These are phyloP conservation scores for Blastomussa wellsi DNA, from an alignment of 92 coral and sea anemone genomes.

Conservation along the genomic window DNA sequence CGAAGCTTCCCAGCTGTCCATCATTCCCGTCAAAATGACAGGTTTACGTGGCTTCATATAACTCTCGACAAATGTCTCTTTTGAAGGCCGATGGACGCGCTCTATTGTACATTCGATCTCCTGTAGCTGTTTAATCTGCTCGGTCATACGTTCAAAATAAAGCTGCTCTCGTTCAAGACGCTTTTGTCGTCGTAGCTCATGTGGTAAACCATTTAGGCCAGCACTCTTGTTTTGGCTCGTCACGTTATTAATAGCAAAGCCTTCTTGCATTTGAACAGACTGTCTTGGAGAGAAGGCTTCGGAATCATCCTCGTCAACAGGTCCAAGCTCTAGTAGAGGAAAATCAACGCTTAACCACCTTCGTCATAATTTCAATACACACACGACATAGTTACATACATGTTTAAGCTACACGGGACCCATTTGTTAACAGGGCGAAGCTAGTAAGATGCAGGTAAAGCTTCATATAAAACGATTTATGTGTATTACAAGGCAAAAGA, in stretches of 20 bases:
- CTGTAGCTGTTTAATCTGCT: constrained; percentile 55
- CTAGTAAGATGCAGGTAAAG: too few relatives aligned
- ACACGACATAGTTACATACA: too few relatives aligned
- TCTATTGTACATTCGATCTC: constrained; percentile 49
- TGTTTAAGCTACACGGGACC: too few relatives aligned
- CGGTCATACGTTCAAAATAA: constrained; percentile 46
- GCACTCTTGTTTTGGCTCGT: constrained; percentile 22
- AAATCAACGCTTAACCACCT: too few relatives aligned
- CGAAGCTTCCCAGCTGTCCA: constrained; percentile 70
- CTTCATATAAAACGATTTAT: too few relatives aligned
- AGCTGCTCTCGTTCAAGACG: constrained; percentile 42
- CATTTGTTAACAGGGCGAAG: too few relatives aligned
- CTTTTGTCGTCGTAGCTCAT: constrained; percentile 62
- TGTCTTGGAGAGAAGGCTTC: constrained; percentile 31
- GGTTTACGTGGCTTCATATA: constrained; percentile 68
- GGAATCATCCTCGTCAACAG: constrained; percentile 1
- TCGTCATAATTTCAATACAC: too few relatives aligned
- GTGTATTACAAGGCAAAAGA: too few relatives aligned
- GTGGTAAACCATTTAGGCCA: constrained; percentile 40
- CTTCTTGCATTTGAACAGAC: constrained; percentile 9
- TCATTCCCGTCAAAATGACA: constrained; percentile 70
- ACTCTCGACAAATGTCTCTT: constrained; percentile 55
- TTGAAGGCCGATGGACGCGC: constrained; percentile 67
- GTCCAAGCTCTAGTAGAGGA: background rate
- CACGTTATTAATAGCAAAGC: constrained; percentile 24